Percentiles rank a stretch among this genome's conserved stretches.
These are phyloP conservation scores for Vombatus ursinus DNA, from an alignment of 2,113 vertebrate species.

Conservation along the genomic window DNA sequence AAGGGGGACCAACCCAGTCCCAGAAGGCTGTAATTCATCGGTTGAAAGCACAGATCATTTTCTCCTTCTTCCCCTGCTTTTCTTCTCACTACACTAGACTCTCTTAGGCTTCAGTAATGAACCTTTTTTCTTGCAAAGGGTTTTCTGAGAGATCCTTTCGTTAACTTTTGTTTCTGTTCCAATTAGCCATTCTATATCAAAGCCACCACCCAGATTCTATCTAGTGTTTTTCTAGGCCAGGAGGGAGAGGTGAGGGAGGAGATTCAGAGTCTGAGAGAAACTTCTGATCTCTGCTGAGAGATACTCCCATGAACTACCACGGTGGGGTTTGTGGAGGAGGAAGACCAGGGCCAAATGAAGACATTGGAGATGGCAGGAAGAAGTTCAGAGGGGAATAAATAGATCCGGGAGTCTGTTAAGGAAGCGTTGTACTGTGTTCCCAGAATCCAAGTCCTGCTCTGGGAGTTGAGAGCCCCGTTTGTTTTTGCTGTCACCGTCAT, in stretches of 20 bases:
- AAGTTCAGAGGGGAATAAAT: neutral
- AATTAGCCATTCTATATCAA: neutral
- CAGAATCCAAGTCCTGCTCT: neutral
- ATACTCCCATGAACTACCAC: neutral
- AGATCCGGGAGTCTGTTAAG: neutral
- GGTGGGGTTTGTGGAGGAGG: neutral
- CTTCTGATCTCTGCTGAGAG: neutral
- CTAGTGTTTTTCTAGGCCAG: neutral
- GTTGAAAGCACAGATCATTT: neutral
- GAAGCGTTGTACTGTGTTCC: neutral
- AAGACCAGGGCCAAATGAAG: neutral
- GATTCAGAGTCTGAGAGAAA: neutral
- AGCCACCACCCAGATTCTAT: neutral
- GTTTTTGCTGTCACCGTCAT: neutral
- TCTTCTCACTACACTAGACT: neutral
- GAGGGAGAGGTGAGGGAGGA: neutral
- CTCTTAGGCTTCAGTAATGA: neutral
- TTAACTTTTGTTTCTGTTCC: neutral
- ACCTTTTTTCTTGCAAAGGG: neutral
- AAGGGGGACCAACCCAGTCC: neutral
- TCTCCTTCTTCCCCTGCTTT: neutral
- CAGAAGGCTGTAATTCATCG: neutral
- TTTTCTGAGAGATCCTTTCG: neutral
- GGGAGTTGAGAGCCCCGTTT: neutral
- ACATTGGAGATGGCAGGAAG: neutral